These are phyloP conservation scores for Aphidius ervi DNA, from an alignment of 1,140 invertebrate species.

Conservation along the genomic window DNA sequence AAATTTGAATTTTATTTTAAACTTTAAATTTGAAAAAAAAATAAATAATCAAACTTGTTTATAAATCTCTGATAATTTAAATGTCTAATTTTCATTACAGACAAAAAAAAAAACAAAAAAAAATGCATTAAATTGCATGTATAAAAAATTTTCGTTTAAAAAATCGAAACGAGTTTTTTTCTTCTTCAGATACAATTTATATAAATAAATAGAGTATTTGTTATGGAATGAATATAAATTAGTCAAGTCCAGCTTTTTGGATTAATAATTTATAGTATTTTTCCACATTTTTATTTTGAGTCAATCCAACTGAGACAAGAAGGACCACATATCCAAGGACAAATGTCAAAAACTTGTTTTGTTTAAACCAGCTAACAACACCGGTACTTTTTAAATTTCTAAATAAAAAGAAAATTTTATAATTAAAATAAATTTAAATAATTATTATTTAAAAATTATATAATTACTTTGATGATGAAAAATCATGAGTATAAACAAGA, in stretches of 20 bases:
- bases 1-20: too few species aligned
- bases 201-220: too few species aligned
- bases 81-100: too few species aligned
- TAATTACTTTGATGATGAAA: slow-evolving; percentile 36
- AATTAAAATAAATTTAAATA: slow-evolving; percentile 11
- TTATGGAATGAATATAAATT: background rate
- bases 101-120: too few species aligned
- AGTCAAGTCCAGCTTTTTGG: slow-evolving; percentile 41
- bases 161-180: too few species aligned
- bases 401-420: slow-evolving; percentile 27
- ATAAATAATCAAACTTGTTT: too few species aligned
- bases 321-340: slow-evolving; percentile 50
- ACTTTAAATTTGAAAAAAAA: too few species aligned
- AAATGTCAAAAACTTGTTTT: slow-evolving; percentile 51
- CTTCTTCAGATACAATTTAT: too few species aligned
- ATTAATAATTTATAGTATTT: slow-evolving; percentile 48
- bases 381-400: slow-evolving; percentile 36
- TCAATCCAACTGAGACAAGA: slow-evolving; percentile 49
- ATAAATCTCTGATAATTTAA: too few species aligned
- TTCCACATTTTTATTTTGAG: slow-evolving; percentile 48
- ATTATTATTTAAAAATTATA: slow-evolving; percentile 3
- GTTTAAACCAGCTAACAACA: slow-evolving; percentile 45
- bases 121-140: too few species aligned
- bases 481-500: slow-evolving; percentile 65
- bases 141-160: too few species aligned